A percentile compares a stretch with the other conserved stretches of the same genome.
Conservation (phyloP, 2,113 vertebrate genomes). For the Menura novaehollandiae region DNA sequence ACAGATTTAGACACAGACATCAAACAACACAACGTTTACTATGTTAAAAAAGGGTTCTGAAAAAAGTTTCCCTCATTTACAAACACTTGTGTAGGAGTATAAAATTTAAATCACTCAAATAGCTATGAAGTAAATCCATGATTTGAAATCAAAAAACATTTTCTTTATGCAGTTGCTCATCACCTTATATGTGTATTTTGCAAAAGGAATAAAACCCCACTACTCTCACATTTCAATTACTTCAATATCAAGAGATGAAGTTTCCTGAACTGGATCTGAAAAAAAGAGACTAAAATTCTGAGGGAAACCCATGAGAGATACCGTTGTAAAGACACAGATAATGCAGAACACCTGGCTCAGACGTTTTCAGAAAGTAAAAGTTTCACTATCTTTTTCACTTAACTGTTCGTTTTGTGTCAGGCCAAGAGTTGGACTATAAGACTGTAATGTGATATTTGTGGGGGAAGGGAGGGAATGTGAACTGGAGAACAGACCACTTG, state of each 20-base stretch:
- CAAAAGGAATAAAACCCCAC: background rate
- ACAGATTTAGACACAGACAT: background rate
- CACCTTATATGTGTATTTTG: background rate
- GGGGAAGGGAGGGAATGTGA: background rate
- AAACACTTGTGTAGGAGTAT: background rate
- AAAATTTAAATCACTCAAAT: background rate
- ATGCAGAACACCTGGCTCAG: background rate
- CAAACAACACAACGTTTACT: background rate
- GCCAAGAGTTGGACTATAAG: background rate
- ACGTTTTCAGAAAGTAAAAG: background rate
- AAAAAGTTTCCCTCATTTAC: background rate
- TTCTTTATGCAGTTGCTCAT: background rate
- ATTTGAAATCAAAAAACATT: background rate
- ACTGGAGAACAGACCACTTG: background rate
- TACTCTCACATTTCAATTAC: background rate
- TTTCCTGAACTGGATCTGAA: background rate
- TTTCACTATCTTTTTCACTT: background rate
- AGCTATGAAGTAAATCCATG: background rate
- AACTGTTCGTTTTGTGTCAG: background rate
- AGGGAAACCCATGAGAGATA: background rate
- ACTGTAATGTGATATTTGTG: background rate
- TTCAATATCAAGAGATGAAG: background rate
- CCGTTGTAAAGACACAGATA: background rate
- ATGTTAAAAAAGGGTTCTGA: background rate
- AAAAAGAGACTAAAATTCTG: background rate